Evolutionary conservation across 2,797 vertebrate genomes (phyloP).

Genomic region (Syngnathus rostellatus): DNA sequence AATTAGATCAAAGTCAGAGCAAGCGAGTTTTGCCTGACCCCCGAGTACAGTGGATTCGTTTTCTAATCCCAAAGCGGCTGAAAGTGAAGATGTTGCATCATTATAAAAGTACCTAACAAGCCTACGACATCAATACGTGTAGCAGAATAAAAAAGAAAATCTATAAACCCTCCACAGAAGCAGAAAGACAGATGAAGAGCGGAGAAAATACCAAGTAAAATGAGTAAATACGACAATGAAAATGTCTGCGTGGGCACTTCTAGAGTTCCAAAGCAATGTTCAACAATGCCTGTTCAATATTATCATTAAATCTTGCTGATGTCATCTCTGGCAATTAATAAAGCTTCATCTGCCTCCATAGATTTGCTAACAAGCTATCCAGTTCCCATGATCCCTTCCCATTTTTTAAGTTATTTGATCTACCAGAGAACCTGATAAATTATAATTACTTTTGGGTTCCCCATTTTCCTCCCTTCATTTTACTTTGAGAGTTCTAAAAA

Average conservation of each 20-base stretch:
- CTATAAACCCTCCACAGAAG: not conserved
- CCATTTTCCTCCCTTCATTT: not conserved
- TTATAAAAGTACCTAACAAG: slow-evolving; percentile 7
- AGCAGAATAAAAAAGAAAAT: not conserved
- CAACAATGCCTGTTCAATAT: slow-evolving; percentile 3
- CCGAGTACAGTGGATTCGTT: slow-evolving; percentile 14
- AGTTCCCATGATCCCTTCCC: not conserved
- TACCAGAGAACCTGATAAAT: not conserved
- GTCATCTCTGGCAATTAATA: slow-evolving; percentile 8
- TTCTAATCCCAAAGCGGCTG: slow-evolving; percentile 26
- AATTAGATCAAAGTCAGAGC: slow-evolving; percentile 41
- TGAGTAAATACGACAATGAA: not conserved
- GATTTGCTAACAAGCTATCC: not conserved
- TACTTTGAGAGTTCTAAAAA: not conserved
- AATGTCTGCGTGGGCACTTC: not conserved
- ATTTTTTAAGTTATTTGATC: not conserved
- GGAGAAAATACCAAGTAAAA: not conserved
- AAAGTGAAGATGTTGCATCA: slow-evolving; percentile 11
- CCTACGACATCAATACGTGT: not conserved
- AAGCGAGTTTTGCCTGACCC: slow-evolving; percentile 32
- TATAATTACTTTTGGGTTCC: not conserved
- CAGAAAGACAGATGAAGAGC: not conserved
- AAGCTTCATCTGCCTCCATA: slow-evolving; percentile 4
- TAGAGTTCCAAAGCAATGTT: not conserved
- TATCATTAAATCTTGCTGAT: slow-evolving; percentile 2